Conservation (phyloP, 2,113 vertebrate genomes). For the human region DNA sequence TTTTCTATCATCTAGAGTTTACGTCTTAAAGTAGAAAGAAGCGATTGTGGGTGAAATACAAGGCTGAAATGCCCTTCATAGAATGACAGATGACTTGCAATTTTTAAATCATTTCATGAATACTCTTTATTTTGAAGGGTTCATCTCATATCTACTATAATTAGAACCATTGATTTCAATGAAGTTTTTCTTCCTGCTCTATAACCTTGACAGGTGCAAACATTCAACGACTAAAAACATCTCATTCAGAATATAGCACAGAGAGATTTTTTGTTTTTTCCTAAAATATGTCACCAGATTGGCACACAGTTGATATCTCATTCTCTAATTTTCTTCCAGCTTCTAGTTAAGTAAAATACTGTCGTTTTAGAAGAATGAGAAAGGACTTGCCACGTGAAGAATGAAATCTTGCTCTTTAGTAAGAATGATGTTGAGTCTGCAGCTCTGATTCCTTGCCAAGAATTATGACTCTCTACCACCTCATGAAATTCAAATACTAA, state of each 20-base stretch:
- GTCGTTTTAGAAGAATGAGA: neutral
- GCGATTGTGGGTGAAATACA: neutral
- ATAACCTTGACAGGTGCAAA: neutral
- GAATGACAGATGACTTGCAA: neutral
- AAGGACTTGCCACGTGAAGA: neutral
- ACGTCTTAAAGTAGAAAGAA: constrained; percentile 15
- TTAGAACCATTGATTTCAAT: neutral
- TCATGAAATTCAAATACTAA: neutral
- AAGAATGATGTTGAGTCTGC: neutral
- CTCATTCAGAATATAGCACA: neutral
- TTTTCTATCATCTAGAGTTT: neutral
- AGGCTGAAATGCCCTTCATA: neutral
- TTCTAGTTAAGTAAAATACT: neutral
- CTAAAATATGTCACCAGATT: neutral
- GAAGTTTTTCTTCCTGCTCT: neutral
- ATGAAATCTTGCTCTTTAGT: neutral
- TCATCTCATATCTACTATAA: neutral
- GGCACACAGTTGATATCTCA: neutral
- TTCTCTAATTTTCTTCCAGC: neutral
- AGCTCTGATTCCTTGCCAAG: neutral
- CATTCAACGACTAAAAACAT: neutral
- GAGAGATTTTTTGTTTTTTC: neutral
- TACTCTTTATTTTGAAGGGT: constrained; percentile 8
- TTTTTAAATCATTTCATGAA: constrained; percentile 43
- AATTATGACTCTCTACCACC: neutral